Percentiles rank a stretch among this genome's conserved stretches.
Conservation (phyloP, 1,140 invertebrate species). For the Chelonus insularis region DNA sequence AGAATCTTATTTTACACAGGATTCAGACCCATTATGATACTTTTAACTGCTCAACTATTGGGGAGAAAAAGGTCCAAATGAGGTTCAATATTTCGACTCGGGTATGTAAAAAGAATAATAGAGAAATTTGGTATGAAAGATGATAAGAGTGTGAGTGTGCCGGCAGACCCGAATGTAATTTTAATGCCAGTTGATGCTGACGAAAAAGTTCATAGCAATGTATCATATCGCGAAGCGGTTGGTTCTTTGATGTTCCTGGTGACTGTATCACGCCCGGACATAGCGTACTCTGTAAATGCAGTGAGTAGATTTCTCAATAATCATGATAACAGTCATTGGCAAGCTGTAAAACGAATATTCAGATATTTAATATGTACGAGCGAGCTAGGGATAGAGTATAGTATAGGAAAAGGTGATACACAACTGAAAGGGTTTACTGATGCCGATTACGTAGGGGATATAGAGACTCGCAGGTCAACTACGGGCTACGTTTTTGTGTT, state of each 20-base stretch:
- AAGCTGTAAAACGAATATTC: conserved; percentile 29
- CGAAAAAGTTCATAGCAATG: neutral
- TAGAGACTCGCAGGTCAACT: conserved; percentile 25
- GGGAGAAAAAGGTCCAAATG: no score
- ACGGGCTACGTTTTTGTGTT: conserved; percentile 39
- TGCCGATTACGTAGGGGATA: conserved; percentile 40
- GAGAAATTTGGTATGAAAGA: conserved; percentile 12
- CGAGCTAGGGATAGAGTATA: conserved; percentile 3
- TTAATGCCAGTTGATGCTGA: neutral
- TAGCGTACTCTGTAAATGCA: conserved; percentile 38
- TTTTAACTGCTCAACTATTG: no score
- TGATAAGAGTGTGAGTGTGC: conserved; percentile 7
- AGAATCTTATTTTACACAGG: no score
- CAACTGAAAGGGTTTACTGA: conserved; percentile 34
- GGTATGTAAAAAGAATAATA: conserved; percentile 11
- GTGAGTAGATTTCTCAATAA: conserved; percentile 31
- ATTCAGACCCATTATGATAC: no score
- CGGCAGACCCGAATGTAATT: neutral
- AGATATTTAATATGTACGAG: conserved; percentile 34
- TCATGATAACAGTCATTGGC: conserved; percentile 25
- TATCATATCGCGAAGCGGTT: conserved; percentile 15
- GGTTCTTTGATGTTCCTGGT: conserved; percentile 40
- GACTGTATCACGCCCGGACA: conserved; percentile 44
- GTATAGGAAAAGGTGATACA: neutral
- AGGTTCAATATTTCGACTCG: no score